Evolutionary conservation across 1,140 invertebrate species (phyloP).

Genomic region (Drosophila grimshawi): DNA sequence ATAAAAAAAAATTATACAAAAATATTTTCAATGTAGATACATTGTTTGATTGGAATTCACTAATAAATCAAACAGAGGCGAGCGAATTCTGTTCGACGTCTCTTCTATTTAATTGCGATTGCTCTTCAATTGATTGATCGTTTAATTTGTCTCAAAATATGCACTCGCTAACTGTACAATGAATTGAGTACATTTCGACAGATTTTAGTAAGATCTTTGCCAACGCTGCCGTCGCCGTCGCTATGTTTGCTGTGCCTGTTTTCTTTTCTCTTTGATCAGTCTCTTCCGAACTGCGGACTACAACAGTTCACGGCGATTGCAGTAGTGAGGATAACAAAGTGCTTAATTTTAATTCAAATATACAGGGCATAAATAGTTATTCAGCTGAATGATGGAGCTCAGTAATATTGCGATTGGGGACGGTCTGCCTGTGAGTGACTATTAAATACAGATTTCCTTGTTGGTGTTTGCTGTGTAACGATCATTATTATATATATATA

Average conservation of each 20-base stretch:
- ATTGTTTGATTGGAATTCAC: constrained; percentile 7
- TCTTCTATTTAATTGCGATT: constrained; percentile 25
- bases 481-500: too few species aligned
- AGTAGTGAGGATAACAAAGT: constrained; percentile 14
- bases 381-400: constrained; percentile 54
- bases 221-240: constrained; percentile 2
- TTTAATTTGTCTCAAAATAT: constrained; percentile 11
- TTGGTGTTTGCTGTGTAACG: too few species aligned
- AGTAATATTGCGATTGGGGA: constrained; percentile 56
- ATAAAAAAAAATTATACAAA: not conserved
- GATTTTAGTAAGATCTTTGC: constrained; percentile 44
- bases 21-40: not conserved
- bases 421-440: constrained; percentile 31
- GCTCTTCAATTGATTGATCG: constrained; percentile 33
- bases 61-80: constrained; percentile 4
- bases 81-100: not conserved
- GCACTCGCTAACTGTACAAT: constrained; percentile 37
- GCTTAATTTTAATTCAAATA: constrained; percentile 37
- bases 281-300: constrained; percentile 30
- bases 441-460: not conserved
- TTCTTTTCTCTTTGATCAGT: constrained; percentile 36
- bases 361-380: constrained; percentile 29
- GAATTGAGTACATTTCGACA: constrained; percentile 61
- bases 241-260: constrained; percentile 36
- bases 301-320: constrained; percentile 19